These are phyloP conservation scores for Muschampia plurimacula DNA, from an alignment of 2,888 invertebrate species.

Conservation along the genomic window DNA sequence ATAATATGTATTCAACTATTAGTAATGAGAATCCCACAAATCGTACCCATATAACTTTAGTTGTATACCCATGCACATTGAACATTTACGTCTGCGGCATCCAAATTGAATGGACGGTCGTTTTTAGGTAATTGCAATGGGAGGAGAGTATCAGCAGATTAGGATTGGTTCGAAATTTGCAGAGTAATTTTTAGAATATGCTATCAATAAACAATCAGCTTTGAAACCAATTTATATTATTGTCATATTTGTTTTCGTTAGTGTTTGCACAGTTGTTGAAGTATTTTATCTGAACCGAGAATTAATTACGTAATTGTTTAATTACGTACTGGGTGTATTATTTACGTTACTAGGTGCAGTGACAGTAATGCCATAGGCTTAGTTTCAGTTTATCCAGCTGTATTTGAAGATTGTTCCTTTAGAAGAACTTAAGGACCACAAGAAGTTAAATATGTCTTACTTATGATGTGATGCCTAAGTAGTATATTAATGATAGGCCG, in stretches of 20 bases:
- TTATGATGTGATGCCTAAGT: too few relatives aligned
- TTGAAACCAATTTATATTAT: not conserved
- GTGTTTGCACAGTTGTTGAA: not conserved
- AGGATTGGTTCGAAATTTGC: conserved; percentile 38
- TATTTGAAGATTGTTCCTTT: too few relatives aligned
- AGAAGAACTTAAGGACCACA: too few relatives aligned
- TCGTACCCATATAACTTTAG: conserved; percentile 13
- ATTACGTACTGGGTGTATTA: too few relatives aligned
- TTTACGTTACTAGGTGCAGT: too few relatives aligned
- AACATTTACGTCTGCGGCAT: conserved; percentile 31
- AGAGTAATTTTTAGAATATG: conserved; percentile 14
- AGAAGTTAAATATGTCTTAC: too few relatives aligned
- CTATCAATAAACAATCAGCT: not conserved
- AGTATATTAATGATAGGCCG: too few relatives aligned
- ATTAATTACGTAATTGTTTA: not conserved
- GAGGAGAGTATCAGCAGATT: conserved; percentile 39
- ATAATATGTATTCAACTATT: not conserved
- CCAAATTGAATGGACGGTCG: conserved; percentile 49
- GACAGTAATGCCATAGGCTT: too few relatives aligned
- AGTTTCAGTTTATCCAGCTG: too few relatives aligned
- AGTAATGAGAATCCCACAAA: conserved; percentile 5
- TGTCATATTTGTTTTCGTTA: not conserved
- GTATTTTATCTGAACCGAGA: too few relatives aligned
- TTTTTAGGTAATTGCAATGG: conserved; percentile 52
- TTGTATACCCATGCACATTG: conserved; percentile 9